Percentiles rank a stretch among this genome's conserved stretches.
phyloP scores from a whole-genome alignment of 1,140 invertebrate genomes.

The Babylonia areolata region DNA sequence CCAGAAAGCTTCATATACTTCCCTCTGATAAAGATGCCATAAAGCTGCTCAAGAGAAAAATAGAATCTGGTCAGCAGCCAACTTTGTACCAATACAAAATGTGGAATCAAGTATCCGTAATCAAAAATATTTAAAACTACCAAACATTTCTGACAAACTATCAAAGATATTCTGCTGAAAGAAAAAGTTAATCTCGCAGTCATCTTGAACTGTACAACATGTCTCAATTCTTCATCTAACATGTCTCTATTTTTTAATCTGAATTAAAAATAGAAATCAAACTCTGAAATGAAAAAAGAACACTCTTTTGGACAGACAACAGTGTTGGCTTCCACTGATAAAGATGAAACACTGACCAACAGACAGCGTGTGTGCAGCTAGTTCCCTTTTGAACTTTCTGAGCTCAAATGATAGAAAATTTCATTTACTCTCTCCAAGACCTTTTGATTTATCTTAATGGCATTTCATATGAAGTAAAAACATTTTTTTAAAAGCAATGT shows the following conservation, averaged over 20 bases:
- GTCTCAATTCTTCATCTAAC: background rate
- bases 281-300: too few species aligned
- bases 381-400: background rate
- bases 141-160: background rate
- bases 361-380: too few species aligned
- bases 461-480: too few species aligned
- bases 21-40: background rate
- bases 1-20: too few species aligned
- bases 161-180: background rate
- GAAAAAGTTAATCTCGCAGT: background rate
- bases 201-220: background rate
- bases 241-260: background rate
- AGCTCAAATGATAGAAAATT: background rate
- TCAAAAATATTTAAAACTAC: constrained; percentile 13
- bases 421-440: background rate
- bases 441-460: too few species aligned
- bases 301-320: too few species aligned
- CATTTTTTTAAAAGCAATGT: too few species aligned
- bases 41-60: constrained; percentile 8
- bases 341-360: too few species aligned
- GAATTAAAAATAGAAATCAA: background rate
- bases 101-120: constrained; percentile 61
- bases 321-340: too few species aligned
- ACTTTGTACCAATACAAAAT: constrained; percentile 8
- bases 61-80: constrained; percentile 29